Evolutionary conservation across 2,797 vertebrate genomes (phyloP).

Genomic region (Eospalax fontanierii): DNA sequence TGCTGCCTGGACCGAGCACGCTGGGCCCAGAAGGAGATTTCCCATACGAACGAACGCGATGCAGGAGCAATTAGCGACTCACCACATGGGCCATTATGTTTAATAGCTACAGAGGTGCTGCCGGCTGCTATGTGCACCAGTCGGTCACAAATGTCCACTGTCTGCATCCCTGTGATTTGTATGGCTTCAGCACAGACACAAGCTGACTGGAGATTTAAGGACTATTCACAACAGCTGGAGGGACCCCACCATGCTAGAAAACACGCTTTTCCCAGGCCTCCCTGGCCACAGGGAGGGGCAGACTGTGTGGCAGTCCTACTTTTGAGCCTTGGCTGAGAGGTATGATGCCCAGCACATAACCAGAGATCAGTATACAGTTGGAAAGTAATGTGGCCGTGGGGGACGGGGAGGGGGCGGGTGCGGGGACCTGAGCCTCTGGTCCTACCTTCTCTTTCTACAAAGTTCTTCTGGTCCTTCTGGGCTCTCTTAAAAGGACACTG

Average conservation of each 20-base stretch:
- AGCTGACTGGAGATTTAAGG: neutral
- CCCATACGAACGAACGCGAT: accelerated
- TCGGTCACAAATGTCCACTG: neutral
- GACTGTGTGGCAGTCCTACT: accelerated
- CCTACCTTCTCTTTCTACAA: neutral
- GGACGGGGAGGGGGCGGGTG: too few species aligned
- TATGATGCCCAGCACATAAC: neutral
- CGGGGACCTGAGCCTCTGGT: accelerated
- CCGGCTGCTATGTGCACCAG: neutral
- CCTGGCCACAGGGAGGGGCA: neutral
- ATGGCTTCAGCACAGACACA: neutral
- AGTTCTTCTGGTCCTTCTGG: neutral
- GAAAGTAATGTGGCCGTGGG: neutral
- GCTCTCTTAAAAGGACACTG: neutral
- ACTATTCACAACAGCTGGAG: neutral
- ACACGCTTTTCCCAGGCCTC: neutral
- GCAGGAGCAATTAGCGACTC: neutral
- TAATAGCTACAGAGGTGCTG: neutral
- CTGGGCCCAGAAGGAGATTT: neutral
- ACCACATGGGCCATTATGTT: neutral
- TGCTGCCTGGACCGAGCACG: neutral
- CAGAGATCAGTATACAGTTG: accelerated
- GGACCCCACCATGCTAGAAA: neutral
- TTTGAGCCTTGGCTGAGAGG: neutral
- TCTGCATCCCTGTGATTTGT: neutral